Evolutionary conservation across 2,888 invertebrate genomes (phyloP).

Genomic region (Andrena dorsata): DNA sequence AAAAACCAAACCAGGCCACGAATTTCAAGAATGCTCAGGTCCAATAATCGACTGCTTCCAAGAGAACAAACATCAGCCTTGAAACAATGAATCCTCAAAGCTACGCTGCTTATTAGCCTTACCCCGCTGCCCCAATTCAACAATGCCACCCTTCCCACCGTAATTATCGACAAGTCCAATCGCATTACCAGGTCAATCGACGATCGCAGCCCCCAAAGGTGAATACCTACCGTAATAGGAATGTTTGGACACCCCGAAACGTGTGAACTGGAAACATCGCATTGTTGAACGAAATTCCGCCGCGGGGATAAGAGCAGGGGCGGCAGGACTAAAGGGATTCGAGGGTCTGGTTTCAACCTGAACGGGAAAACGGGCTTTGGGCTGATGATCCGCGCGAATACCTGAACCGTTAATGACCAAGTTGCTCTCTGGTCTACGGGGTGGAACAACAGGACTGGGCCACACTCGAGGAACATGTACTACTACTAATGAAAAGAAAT

Average conservation of each 20-base stretch:
- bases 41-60: no score
- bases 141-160: background rate
- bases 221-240: background rate
- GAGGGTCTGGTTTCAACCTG: background rate
- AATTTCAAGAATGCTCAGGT: no score
- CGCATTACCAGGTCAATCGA: conserved; percentile 2
- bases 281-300: conserved; percentile 19
- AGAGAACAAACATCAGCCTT: background rate
- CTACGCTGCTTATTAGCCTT: no score
- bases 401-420: conserved; percentile 51
- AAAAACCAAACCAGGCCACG: no score
- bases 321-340: conserved; percentile 29
- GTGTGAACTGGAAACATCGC: conserved; percentile 36
- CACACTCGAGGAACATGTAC: no score
- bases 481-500: no score
- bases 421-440: background rate
- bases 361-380: conserved; percentile 9
- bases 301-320: background rate
- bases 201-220: background rate
- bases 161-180: background rate
- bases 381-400: conserved; percentile 13
- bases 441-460: no score
- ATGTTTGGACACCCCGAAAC: conserved; percentile 13
- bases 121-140: background rate
- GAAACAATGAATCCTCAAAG: background rate